Base-by-base conservation (phyloP, 1,140 invertebrate species). In the Drosophila ambigua region DNA sequence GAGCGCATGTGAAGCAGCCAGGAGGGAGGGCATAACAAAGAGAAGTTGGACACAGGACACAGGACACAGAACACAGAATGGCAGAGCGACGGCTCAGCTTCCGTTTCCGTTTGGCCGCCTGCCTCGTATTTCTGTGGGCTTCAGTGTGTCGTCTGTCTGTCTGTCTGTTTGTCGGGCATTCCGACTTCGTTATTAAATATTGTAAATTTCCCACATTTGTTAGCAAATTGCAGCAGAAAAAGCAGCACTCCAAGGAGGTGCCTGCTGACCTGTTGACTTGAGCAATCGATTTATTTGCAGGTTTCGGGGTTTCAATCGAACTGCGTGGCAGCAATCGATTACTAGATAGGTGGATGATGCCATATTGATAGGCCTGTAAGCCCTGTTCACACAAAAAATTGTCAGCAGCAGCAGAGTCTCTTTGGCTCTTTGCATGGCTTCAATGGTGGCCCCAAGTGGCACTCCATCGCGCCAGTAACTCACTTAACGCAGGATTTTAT, bases 381-480 rank as follows among this genome's bases (percentile, higher is more conserved):
- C n/a, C 26, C 13, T 51, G 35, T 65, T 65, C 35, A 31, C 50
- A 49, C 35, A 44, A 45, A 63, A 63, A 66, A 66, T 64, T 67
- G 64, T 65, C 60, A 67, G 16, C 16, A 16, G 41, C 43, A 11
- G 11, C 55, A 58, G 51, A 23, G 16, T 6, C 45, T n/a, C n/a
- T n/a, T n/a, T n/a, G n/a, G n/a, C n/a, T n/a, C n/a, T n/a, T n/a
- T n/a, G 48, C 63, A 63, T 31, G 50, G 35, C 26, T 24, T 13
- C 16, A 23, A 26, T 61, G 46, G 39, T 28, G 26, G 41, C 35
- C 11, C 52, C 58, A 68, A 52, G 52, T 50, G 57, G 16, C 61
- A 60, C 61, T 73, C 68, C 67, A 67, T 67, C 63, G 79, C 59
- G 44, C 61, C 57, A 13, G 35, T 39, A 46, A 72, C 53, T 24